These are phyloP conservation scores for Phocoena sinus DNA, from an alignment of 2,113 vertebrate species.

Conservation along the genomic window DNA sequence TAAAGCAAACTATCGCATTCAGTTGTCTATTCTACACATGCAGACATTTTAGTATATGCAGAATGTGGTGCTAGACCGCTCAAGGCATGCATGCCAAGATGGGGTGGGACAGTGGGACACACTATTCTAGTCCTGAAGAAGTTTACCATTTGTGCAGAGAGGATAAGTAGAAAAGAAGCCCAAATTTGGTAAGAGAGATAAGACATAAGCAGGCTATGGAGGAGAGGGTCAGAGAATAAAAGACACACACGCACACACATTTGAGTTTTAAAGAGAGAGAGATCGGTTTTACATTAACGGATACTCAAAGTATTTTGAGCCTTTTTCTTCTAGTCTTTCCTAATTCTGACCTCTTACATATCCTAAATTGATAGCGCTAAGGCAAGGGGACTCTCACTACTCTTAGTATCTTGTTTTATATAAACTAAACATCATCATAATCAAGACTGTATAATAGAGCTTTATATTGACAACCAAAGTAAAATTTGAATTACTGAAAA, in stretches of 20 bases:
- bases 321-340: neutral
- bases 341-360: neutral
- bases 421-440: neutral
- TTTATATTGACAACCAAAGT: neutral
- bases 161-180: neutral
- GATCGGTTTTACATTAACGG: neutral
- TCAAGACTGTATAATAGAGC: neutral
- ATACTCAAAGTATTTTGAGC: neutral
- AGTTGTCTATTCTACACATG: fast-evolving
- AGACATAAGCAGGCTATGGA: neutral
- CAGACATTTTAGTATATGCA: neutral
- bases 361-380: neutral
- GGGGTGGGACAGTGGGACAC: neutral
- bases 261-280: neutral
- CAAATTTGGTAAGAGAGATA: neutral
- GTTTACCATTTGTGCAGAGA: neutral
- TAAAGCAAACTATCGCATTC: neutral
- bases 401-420: neutral
- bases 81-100: neutral
- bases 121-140: neutral
- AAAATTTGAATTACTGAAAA: conserved; percentile 17
- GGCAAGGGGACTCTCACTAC: neutral
- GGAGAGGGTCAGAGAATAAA: neutral
- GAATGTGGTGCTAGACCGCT: neutral
- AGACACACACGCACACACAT: neutral